Evolutionary conservation across 2,797 vertebrate genomes (phyloP), one percentile per base, ranked within the genome.

Genomic region (Pangasius mekongensis): DNA sequence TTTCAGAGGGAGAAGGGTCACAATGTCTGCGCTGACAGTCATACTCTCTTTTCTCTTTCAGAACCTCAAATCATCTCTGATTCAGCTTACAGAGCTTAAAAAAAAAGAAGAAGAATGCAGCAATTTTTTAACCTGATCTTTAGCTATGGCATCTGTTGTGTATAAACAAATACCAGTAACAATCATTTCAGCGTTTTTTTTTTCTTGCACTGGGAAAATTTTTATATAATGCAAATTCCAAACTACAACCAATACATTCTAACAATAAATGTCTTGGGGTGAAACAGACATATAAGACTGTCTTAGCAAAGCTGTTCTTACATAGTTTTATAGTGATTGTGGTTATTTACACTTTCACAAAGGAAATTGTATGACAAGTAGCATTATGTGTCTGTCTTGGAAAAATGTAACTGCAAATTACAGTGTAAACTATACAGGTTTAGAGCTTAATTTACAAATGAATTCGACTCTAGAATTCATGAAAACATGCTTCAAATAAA

Each of bases 1-100:
- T 97, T 96, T 95, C 95, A 94, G 90, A 91, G 93, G n/a, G 67
- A 89, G 93, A 94, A 93, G 92, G 94, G 95, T 95, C 94, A 95
- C 93, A 93, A 91, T 93, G 94, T 93, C 93, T 95, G 93, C 93
- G 92, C 93, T 94, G 84, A 94, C 83, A 90, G 85, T 86, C 77
- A 85, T 85, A 56, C 77, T 90, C 66, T 87, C 49, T 88, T 84
- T 78, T 73, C 56, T 85, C 11, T 76, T 86, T 76, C 33, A 64
- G 83, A 92, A 74, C 87, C 83, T 84, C 81, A 89, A 87, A 91
- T 91, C 90, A 92, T 81, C 88, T 52, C 76, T 39, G 88, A 67
- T 85, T 85, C 52, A 69, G 20, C 64, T 88, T 90, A 83, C 74
- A 82, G 58, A 88, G 43, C 52, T 33, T 84, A 76, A 83, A 83